Percentiles rank a stretch among this genome's conserved stretches.
Evolutionary conservation across 2,797 vertebrate species (phyloP).

Genomic region (Sebastes flavidus): DNA sequence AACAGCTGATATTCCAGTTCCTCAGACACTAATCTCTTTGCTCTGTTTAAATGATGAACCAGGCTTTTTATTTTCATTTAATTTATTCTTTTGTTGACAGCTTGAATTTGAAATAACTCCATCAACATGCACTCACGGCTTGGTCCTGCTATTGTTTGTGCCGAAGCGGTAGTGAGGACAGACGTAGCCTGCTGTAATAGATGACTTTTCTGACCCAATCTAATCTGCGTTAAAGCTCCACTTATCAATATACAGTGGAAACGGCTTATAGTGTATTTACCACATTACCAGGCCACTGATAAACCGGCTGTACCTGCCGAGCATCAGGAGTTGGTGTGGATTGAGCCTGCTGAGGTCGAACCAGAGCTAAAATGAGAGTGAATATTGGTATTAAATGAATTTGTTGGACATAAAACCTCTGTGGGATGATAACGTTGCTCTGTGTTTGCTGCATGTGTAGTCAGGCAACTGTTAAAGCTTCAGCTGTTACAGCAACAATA

Average conservation of each 20-base stretch:
- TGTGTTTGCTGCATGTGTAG: background rate
- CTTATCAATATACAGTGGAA: too few species aligned
- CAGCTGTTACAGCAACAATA: background rate
- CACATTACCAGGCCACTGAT: background rate
- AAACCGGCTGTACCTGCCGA: background rate
- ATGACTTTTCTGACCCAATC: background rate
- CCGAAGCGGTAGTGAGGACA: background rate
- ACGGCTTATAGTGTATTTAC: too few species aligned
- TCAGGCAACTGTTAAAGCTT: background rate
- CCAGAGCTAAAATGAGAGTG: background rate
- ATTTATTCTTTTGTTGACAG: background rate
- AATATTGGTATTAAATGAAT: background rate
- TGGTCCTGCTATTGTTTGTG: background rate
- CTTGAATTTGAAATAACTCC: background rate
- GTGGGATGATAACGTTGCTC: background rate
- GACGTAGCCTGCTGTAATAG: too few species aligned
- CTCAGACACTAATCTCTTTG: background rate
- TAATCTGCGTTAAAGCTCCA: background rate
- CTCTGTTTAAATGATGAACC: background rate
- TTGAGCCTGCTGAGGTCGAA: background rate
- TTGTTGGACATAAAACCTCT: background rate
- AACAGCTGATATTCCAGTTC: background rate
- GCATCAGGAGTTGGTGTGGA: background rate
- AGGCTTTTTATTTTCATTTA: background rate
- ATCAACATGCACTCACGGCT: background rate